Evolutionary conservation across 1,140 invertebrate genomes (phyloP).

Genomic region (Aricia agestis): DNA sequence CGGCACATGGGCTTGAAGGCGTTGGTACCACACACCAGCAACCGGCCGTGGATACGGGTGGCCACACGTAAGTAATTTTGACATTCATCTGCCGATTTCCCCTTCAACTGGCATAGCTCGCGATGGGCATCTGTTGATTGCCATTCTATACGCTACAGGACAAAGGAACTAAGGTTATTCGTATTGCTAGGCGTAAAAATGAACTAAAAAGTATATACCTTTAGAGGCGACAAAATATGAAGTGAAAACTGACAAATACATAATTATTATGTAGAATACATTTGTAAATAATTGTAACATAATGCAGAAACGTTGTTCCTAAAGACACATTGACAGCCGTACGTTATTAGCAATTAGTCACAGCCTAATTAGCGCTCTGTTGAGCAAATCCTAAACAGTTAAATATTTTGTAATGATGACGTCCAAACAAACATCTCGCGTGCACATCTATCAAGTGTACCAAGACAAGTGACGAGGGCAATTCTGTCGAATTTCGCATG

Average conservation of each 20-base stretch:
- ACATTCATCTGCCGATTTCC: conserved; percentile 92
- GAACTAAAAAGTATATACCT: no score
- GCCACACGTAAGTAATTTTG: conserved; percentile 97
- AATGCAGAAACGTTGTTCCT: neutral
- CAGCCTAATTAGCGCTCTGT: neutral
- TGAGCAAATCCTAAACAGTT: neutral
- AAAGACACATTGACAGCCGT: neutral
- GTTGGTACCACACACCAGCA: conserved; percentile 97
- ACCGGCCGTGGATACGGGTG: conserved; percentile 80
- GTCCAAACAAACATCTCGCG: conserved; percentile 33
- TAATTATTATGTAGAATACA: no score
- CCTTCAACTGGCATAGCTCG: conserved; percentile 91
- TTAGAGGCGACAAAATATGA: no score
- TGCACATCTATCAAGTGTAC: conserved; percentile 39
- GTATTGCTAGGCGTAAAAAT: no score
- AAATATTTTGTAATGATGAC: conserved; percentile 17
- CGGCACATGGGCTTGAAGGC: conserved; percentile 96
- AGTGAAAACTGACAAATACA: no score
- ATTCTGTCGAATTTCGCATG: conserved; percentile 42
- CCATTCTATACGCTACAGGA: conserved; percentile 87
- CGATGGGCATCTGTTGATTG: conserved; percentile 87
- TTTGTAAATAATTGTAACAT: no score
- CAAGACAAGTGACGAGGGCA: conserved; percentile 24
- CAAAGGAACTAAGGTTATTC: neutral
- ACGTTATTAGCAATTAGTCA: neutral